Conservation (phyloP, 1,140 invertebrate species). For the Eubasilissa regina region DNA sequence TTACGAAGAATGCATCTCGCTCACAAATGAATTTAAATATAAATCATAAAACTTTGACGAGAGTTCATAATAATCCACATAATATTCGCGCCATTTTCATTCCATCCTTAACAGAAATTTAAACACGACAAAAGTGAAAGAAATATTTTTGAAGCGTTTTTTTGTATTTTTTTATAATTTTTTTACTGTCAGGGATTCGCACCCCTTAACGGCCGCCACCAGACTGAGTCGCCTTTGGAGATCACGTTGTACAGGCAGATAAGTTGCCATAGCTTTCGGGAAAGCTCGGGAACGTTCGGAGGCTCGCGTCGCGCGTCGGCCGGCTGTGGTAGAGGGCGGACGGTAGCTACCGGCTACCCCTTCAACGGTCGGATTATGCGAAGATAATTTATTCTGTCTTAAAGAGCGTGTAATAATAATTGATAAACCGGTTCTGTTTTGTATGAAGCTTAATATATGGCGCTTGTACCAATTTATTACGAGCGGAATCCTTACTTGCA, state of each 20-base stretch:
- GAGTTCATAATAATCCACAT: constrained; percentile 10
- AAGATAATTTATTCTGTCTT: constrained; percentile 27
- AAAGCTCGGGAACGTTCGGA: constrained; percentile 4
- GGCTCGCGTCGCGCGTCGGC: not conserved
- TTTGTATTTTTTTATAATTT: not conserved
- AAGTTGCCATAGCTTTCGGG: not conserved
- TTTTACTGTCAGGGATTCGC: not conserved
- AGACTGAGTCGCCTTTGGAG: constrained; percentile 10
- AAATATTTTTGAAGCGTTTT: constrained; percentile 10
- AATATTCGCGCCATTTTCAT: not conserved
- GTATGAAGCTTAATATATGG: not conserved
- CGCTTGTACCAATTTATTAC: not conserved
- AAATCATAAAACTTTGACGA: not conserved
- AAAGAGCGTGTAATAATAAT: constrained; percentile 12
- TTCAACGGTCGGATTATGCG: constrained; percentile 1
- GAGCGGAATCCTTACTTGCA: no score
- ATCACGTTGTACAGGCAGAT: not conserved
- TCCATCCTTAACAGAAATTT: not conserved
- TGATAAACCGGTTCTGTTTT: constrained; percentile 2
- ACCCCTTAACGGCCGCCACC: not conserved
- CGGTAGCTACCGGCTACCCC: not conserved
- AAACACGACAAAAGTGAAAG: constrained; percentile 4
- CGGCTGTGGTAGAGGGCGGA: not conserved
- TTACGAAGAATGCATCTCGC: constrained; percentile 4
- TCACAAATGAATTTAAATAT: not conserved